A percentile compares a stretch with the other conserved stretches of the same genome.
phyloP scores from a whole-genome alignment of 2,797 vertebrate species.

The Hemitrygon akajei region DNA sequence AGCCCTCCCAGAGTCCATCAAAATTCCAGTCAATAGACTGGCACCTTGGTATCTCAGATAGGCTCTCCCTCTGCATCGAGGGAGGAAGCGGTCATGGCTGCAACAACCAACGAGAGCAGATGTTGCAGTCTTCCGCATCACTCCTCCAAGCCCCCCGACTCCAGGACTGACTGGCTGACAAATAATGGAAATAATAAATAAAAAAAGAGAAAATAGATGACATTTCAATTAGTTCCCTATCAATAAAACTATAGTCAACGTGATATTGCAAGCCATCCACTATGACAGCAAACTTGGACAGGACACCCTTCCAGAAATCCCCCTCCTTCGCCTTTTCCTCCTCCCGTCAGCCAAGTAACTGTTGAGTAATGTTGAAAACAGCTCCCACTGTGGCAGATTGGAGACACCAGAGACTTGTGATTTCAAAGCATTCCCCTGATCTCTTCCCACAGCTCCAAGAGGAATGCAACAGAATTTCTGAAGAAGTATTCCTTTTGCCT shows the following conservation, averaged over 20 bases:
- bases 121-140: too few relatives aligned
- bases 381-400: neutral
- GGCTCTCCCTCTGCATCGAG: too few relatives aligned
- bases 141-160: too few relatives aligned
- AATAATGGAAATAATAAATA: too few relatives aligned
- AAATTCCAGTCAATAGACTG: too few relatives aligned
- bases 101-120: too few relatives aligned
- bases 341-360: neutral
- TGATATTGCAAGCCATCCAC: neutral
- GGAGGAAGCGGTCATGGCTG: too few relatives aligned
- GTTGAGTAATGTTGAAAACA: neutral
- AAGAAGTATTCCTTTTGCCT: neutral
- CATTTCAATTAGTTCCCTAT: neutral
- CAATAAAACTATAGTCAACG: neutral
- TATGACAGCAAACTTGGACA: neutral
- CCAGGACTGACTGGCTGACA: too few relatives aligned
- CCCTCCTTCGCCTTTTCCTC: neutral
- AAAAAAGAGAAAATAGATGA: too few relatives aligned
- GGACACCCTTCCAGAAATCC: neutral
- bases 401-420: neutral
- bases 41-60: too few relatives aligned
- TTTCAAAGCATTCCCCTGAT: neutral
- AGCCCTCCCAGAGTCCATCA: too few relatives aligned
- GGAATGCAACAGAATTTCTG: neutral
- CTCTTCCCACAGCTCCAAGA: neutral